Percentiles rank a stretch among this genome's conserved stretches.
These are phyloP conservation scores for Agelaius tricolor DNA, from an alignment of 2,113 vertebrate species.

Conservation along the genomic window DNA sequence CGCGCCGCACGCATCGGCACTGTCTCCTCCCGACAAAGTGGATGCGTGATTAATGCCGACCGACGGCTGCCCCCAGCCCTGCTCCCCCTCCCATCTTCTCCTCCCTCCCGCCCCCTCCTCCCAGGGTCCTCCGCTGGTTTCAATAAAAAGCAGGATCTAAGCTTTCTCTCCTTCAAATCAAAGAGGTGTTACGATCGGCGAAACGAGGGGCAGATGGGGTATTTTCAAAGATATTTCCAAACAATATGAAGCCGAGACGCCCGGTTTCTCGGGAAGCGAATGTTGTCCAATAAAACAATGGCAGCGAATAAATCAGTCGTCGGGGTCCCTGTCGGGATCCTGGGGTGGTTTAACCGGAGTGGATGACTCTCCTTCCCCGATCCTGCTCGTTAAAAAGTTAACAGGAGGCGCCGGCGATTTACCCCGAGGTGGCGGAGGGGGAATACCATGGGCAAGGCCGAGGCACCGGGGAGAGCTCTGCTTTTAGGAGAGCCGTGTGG, in stretches of 20 bases:
- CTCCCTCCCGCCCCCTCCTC: not conserved
- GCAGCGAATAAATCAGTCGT: not conserved
- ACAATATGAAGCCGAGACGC: not conserved
- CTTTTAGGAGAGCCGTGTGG: not conserved
- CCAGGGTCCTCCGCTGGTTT: not conserved
- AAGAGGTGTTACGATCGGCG: not conserved
- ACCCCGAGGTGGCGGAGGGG: not conserved
- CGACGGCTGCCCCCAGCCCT: not conserved
- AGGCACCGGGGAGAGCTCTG: not conserved
- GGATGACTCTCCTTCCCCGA: not conserved
- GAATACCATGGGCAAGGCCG: not conserved
- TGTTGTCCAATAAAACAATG: slow-evolving; percentile 7
- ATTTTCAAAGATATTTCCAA: slow-evolving; percentile 5
- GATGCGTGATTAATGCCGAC: not conserved
- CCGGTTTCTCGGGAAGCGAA: not conserved
- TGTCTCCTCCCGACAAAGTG: not conserved
- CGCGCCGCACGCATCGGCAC: not conserved
- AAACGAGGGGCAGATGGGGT: slow-evolving; percentile 5
- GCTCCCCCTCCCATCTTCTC: not conserved
- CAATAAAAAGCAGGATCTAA: slow-evolving; percentile 12
- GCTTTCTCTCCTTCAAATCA: not conserved
- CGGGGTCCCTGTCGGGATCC: not conserved
- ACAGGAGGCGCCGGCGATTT: not conserved
- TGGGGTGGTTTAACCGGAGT: not conserved
- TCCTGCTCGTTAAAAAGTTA: not conserved